These are phyloP conservation scores for Argynnis bischoffii DNA, from an alignment of 2,888 invertebrate genomes.

Conservation along the genomic window DNA sequence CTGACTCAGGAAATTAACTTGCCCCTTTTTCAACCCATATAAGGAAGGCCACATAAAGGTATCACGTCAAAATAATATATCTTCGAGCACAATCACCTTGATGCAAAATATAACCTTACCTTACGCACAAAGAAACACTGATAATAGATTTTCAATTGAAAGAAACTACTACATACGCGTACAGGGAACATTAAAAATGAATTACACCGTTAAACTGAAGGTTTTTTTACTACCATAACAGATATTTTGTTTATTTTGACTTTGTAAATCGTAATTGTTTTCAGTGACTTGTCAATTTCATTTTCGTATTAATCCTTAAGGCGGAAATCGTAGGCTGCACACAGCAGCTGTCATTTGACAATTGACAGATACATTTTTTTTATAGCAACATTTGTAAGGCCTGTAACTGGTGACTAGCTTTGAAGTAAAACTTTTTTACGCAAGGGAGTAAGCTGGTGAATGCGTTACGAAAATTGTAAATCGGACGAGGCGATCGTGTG, in stretches of 20 bases:
- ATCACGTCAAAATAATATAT: conserved; percentile 61
- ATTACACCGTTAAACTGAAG: background rate
- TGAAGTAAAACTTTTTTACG: too few relatives aligned
- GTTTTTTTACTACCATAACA: conserved; percentile 5
- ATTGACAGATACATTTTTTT: too few relatives aligned
- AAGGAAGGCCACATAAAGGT: conserved; percentile 59
- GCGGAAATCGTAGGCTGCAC: background rate
- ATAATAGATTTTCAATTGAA: background rate
- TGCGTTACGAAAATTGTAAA: too few relatives aligned
- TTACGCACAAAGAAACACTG: conserved; percentile 50
- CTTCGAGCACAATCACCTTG: conserved; percentile 56
- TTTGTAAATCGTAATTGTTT: conserved; percentile 52
- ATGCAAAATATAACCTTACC: conserved; percentile 68
- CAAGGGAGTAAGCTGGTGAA: too few relatives aligned
- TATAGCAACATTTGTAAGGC: background rate
- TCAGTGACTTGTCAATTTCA: conserved; percentile 74
- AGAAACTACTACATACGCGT: background rate
- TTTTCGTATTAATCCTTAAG: background rate
- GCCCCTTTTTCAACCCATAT: conserved; percentile 61
- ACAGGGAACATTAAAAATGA: conserved; percentile 24
- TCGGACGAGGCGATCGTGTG: too few relatives aligned
- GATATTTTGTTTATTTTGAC: conserved; percentile 28
- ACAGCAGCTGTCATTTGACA: background rate
- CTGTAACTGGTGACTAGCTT: too few relatives aligned
- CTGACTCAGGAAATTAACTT: conserved; percentile 49